Evolutionary conservation across 2,797 vertebrate species (phyloP).

Genomic region (Pipistrellus kuhlii): DNA sequence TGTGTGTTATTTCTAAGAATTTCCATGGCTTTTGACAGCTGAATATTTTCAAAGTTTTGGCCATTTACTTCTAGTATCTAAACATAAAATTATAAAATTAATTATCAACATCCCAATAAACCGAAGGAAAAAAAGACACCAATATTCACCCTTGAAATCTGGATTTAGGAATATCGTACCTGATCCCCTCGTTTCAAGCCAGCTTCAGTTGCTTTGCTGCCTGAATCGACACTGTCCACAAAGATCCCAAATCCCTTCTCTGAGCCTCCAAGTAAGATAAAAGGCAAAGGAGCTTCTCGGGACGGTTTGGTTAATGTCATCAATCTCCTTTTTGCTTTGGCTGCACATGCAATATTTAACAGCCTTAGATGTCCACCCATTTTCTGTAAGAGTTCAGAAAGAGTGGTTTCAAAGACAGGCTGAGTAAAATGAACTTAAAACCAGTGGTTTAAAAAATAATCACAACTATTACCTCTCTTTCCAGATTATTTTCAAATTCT

Average conservation of each 20-base stretch:
- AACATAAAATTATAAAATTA: conserved; percentile 72
- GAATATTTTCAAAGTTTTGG: conserved; percentile 99
- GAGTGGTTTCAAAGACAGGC: neutral
- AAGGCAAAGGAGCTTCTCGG: conserved; percentile 96
- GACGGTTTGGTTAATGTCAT: conserved; percentile 98
- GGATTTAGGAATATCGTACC: conserved; percentile 84
- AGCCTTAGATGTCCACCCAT: conserved; percentile 99
- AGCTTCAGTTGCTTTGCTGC: conserved; percentile 96
- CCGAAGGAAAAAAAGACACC: neutral
- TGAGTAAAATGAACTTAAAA: neutral
- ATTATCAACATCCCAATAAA: neutral
- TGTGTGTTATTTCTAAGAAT: conserved; percentile 99
- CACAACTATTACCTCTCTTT: conserved; percentile 94
- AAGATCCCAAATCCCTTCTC: conserved; percentile 99
- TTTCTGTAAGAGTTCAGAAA: conserved; percentile 90
- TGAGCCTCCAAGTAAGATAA: conserved; percentile 96
- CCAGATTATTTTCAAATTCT: conserved; percentile 99
- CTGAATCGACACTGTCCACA: conserved; percentile 96
- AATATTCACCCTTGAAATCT: neutral
- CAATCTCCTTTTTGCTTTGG: conserved; percentile 97
- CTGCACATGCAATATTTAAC: conserved; percentile 98
- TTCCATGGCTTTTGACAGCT: conserved; percentile 98
- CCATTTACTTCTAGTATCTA: conserved; percentile 99
- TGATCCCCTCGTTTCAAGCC: conserved; percentile 99
- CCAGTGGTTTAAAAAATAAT: neutral